Percentiles rank a stretch among this genome's conserved stretches.
These are phyloP conservation scores for Nesospiza acunhae DNA, from an alignment of 2,113 vertebrate genomes.

Conservation along the genomic window DNA sequence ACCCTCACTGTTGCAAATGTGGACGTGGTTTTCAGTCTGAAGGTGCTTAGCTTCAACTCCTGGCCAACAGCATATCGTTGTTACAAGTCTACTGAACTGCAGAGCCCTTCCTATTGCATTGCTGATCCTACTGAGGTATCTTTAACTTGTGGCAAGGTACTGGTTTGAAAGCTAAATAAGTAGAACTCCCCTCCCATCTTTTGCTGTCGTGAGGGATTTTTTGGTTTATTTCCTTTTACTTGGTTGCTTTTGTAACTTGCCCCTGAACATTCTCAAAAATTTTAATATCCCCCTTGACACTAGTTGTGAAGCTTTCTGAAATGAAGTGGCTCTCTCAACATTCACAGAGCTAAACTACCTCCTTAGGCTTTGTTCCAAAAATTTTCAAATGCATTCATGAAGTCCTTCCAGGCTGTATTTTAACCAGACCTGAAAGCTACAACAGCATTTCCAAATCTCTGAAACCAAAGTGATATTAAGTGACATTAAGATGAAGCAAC, in stretches of 20 bases:
- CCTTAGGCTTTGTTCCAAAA: background rate
- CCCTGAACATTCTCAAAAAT: background rate
- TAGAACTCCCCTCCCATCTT: background rate
- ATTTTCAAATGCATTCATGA: background rate
- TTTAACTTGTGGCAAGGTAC: background rate
- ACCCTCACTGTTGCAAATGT: background rate
- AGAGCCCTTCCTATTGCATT: background rate
- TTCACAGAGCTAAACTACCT: background rate
- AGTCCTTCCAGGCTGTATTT: background rate
- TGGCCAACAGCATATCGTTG: background rate
- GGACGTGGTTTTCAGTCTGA: background rate
- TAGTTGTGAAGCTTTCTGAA: background rate
- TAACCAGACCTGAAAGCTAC: background rate
- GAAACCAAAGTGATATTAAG: background rate
- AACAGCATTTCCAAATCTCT: conserved; percentile 14
- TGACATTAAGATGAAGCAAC: conserved; percentile 5
- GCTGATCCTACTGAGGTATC: background rate
- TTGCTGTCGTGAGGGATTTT: background rate
- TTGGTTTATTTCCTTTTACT: background rate
- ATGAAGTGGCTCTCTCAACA: background rate
- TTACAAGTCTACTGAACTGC: background rate
- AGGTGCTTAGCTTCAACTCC: background rate
- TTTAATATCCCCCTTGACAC: background rate
- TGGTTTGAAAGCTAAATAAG: background rate
- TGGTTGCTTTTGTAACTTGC: background rate